Evolutionary conservation across 2,113 vertebrate species (phyloP).

Genomic region (Polypterus bichir): DNA sequence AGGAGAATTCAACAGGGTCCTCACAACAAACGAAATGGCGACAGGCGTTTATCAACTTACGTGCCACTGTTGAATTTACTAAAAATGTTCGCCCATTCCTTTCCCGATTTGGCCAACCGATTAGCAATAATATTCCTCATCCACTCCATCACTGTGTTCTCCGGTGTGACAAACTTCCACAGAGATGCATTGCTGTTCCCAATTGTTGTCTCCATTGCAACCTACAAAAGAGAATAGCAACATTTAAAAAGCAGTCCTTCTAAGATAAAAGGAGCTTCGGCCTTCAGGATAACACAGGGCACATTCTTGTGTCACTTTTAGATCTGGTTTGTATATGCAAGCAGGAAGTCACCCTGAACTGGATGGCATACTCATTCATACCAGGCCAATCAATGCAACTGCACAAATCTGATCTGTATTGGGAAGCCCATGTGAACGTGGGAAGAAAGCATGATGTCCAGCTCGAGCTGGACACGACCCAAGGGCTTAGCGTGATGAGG

Average conservation of each 20-base stretch:
- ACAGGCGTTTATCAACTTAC: conserved; percentile 41
- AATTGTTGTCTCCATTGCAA: conserved; percentile 82
- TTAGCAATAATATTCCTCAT: conserved; percentile 81
- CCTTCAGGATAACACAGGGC: background rate
- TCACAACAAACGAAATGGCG: too few species aligned
- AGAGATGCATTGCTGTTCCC: conserved; percentile 70
- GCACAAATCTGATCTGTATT: too few species aligned
- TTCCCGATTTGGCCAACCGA: conserved; percentile 58
- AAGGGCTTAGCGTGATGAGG: too few species aligned
- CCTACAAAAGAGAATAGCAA: conserved; percentile 39
- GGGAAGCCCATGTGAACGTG: too few species aligned
- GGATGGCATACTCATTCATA: too few species aligned
- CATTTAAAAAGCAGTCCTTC: too few species aligned
- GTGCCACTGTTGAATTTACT: conserved; percentile 83
- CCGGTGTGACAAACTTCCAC: conserved; percentile 71
- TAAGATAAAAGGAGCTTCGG: background rate
- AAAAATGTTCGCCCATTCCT: conserved; percentile 63
- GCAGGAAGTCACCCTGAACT: too few species aligned
- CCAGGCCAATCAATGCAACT: too few species aligned
- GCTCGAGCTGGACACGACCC: too few species aligned
- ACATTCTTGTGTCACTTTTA: background rate
- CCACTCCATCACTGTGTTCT: conserved; percentile 72
- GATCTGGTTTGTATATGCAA: too few species aligned
- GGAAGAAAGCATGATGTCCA: too few species aligned
- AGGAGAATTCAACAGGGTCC: too few species aligned